Evolutionary conservation across 2,113 vertebrate genomes (phyloP), one percentile per base, ranked within the genome.

Genomic region (Actinemys pallida): DNA sequence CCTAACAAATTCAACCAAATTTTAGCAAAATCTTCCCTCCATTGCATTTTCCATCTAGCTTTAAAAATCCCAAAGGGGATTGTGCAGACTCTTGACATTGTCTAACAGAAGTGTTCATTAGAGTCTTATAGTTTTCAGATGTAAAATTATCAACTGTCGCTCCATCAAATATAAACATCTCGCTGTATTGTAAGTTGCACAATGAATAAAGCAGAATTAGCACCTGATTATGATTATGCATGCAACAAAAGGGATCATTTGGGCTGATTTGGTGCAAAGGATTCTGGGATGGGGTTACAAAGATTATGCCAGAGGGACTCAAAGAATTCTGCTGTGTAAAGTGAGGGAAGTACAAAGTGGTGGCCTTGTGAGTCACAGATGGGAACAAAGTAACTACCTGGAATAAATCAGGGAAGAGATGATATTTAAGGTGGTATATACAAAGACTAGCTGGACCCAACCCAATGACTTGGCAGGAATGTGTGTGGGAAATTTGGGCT

Each of bases 121-220:
- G 22, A 31, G 45, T 22, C 31, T 29, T 54, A 1, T 24, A 8
- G 24, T n/a, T 80, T 65, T 17, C 22, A 56, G 53, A 45, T 0
- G 2, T 45, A 14, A 5, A 24, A 1, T 7, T 6, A 53, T 47
- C 42, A 0, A 0, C 69, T 20, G 49, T 5, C 1, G 16, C 0
- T 1, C 62, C 22, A 2, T 19, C 7, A 2, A 35, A 27, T 5
- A 11, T 19, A 14, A 2, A 0, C 1, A 8, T 22, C 25, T 49
- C 0, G 0, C 12, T 47, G 45, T 0, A 4, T 69, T 19, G n/a
- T 0, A 2, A 1, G 53, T 19, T 4, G n/a, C 19, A 39, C 65
- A 72, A 39, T 19, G 27, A 0, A 1, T 47, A 35, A 56, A 91
- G 35, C 31, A 22, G 62, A 17, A 69, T 45, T 47, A 72, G 52